Evolutionary conservation across 2,113 vertebrate genomes (phyloP), one percentile per base, ranked within the genome.

Genomic region (Lontra canadensis): DNA sequence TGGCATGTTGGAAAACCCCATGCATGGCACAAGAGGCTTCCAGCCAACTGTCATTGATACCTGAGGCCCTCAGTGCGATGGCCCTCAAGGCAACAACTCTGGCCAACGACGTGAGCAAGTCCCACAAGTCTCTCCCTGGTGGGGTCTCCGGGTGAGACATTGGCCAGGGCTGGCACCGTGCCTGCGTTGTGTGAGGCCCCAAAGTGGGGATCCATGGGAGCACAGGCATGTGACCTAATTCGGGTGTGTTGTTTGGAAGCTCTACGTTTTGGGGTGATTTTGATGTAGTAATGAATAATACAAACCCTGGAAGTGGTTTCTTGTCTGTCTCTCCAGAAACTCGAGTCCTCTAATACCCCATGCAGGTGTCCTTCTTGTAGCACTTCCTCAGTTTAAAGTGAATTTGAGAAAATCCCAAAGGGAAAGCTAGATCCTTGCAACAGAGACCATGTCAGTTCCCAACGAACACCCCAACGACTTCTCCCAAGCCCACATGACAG

Each of bases 161-260:
- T 8, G 4, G 34, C 55, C 47, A 4, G 12, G 20, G 47, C 18
- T 0, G 12, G 20, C 8, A 29, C 26, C 7, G 4, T 6, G 7
- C 17, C 31, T 80, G 34, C 21, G 7, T 5, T 10, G 6, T 4
- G 26, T 23, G 49, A 52, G n/a, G 2, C 25, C n/a, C 81, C 3
- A 20, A 10, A 4, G 59, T n/a, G 29, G 21, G 23, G 29, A 6
- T 18, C 26, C 83, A 55, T 31, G 12, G 1, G 4, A 59, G 79
- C 79, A 4, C 1, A 26, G 73, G 14, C 7, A 57, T 5, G 15
- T 4, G 65, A 39, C 29, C 15, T 10, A 8, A 21, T 0, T 0
- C 0, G 0, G 2, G 1, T 3, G 21, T 15, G 55, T 4, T 12
- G 3, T 21, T 36, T 65, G 0, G 11, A 31, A 25, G 21, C 29